Base-by-base conservation (phyloP, 2,113 vertebrate genomes). In the Dasypus novemcinctus region DNA sequence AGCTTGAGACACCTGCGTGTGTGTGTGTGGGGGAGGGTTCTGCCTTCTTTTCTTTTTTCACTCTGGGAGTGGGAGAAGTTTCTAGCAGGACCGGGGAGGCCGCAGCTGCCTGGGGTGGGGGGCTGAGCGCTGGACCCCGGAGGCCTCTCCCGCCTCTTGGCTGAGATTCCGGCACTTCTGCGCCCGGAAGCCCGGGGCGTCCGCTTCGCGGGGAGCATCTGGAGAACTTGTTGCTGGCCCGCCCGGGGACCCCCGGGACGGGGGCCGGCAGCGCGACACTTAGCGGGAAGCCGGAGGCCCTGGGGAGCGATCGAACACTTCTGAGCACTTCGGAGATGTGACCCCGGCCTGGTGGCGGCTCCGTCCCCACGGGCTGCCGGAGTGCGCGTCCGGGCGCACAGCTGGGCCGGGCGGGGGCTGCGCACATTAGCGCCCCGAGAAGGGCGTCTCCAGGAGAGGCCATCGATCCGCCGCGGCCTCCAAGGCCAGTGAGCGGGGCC, bases 241-340 rank as follows among this genome's bases (percentile, higher is more conserved):
- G 1, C 1, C 57, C 0, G n/a, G 41, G 75, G 31, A 68, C 93
- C 76, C 43, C 46, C 10, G 75, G 46, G 43, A 78, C 11, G 20
- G 0, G 74, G 78, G 71, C 54, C 71, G 64, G 61, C 83, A 33
- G 0, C 2, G 20, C 0, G 72, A 96, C 97, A 97, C 95, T 97
- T 95, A 93, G 92, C 86, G 25, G 76, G 89, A 97, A 96, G 93
- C 66, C 0, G 11, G 76, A 1, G 46, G 38, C 95, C 81, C 90
- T 4, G 0, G 87, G 81, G 96, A 41, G 90, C 95, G 33, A 85
- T 96, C 75, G 81, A 75, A 91, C 92, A 92, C 95, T 93, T 96
- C 90, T 95, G 95, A 96, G 97, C 95, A 97, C 97, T 97, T 97
- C 69, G 72, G 96, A 88, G 95, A 93, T 61, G 23, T 41, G 93